Evolutionary conservation across 2,797 vertebrate species (phyloP).

Genomic region (Onychomys torridus): DNA sequence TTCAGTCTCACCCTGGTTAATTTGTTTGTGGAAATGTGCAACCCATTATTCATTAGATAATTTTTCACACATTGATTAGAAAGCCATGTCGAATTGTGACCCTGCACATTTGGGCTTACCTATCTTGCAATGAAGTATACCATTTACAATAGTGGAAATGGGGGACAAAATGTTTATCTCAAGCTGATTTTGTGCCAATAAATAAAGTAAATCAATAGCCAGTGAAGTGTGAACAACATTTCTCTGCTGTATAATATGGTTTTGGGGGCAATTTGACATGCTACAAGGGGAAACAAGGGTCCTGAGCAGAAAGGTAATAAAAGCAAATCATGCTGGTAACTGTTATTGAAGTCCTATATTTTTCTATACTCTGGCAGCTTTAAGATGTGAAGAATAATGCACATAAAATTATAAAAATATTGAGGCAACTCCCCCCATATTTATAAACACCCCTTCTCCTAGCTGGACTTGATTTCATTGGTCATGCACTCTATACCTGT

Average conservation of each 20-base stretch:
- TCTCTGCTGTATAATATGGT: conserved; percentile 94
- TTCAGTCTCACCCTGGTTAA: conserved; percentile 98
- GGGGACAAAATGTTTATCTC: conserved; percentile 96
- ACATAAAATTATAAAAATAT: conserved; percentile 86
- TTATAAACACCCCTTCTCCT: conserved; percentile 77
- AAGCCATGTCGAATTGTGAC: conserved; percentile 96
- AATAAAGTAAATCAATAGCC: conserved; percentile 99
- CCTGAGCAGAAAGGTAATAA: conserved; percentile 91
- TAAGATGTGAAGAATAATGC: conserved; percentile 89
- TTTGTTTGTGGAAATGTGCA: conserved; percentile 99
- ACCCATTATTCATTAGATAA: conserved; percentile 99
- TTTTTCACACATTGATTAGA: conserved; percentile 98
- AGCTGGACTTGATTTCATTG: conserved; percentile 62
- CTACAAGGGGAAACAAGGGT: conserved; percentile 92
- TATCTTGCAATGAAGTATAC: conserved; percentile 92
- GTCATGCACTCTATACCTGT: conserved; percentile 74
- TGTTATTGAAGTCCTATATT: conserved; percentile 88
- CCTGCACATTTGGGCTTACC: conserved; percentile 94
- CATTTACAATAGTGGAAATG: conserved; percentile 92
- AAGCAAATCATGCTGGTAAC: conserved; percentile 91
- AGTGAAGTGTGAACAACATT: conserved; percentile 98
- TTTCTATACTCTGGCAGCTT: conserved; percentile 88
- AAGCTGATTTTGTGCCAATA: conserved; percentile 98
- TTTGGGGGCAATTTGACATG: conserved; percentile 93
- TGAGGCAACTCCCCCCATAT: conserved; percentile 78